Conservation (phyloP, 2,888 invertebrate species). For the Drosophila sordidula region DNA sequence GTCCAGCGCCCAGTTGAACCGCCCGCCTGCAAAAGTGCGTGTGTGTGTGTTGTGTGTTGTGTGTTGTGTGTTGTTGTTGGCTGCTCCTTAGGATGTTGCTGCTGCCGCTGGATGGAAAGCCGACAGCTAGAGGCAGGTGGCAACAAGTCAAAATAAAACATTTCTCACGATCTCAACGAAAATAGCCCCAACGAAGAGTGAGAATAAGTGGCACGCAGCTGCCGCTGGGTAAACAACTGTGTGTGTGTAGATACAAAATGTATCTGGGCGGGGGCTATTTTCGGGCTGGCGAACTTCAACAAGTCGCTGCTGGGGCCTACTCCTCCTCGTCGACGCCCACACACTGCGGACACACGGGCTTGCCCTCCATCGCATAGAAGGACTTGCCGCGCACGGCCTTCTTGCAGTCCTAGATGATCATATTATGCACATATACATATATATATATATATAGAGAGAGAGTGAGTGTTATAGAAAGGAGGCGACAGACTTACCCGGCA, state of each 20-base stretch:
- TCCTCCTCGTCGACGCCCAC: conserved; percentile 96
- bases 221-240: conserved; percentile 36
- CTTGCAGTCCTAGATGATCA: conserved; percentile 93
- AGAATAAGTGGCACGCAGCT: conserved; percentile 60
- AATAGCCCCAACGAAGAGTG: conserved; percentile 62
- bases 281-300: conserved; percentile 63
- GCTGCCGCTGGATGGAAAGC: conserved; percentile 12
- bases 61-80: conserved; percentile 21
- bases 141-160: conserved; percentile 15
- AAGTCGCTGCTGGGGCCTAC: conserved; percentile 69
- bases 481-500: conserved; percentile 93
- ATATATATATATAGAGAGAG: conserved; percentile 64
- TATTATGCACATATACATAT: neutral
- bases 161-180: conserved; percentile 62
- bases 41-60: conserved; percentile 17
- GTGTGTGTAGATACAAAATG: conserved; percentile 13
- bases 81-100: conserved; percentile 23
- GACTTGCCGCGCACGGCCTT: conserved; percentile 96
- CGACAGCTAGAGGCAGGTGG: conserved; percentile 9
- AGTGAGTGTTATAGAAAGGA: neutral
- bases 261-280: conserved; percentile 64
- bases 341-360: conserved; percentile 97
- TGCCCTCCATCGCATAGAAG: conserved; percentile 98
- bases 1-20: conserved; percentile 6
- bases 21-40: neutral